phyloP scores from a whole-genome alignment of 37 sponge, comb jelly and placozoan species.

The Halisarca cf. caerulea region DNA sequence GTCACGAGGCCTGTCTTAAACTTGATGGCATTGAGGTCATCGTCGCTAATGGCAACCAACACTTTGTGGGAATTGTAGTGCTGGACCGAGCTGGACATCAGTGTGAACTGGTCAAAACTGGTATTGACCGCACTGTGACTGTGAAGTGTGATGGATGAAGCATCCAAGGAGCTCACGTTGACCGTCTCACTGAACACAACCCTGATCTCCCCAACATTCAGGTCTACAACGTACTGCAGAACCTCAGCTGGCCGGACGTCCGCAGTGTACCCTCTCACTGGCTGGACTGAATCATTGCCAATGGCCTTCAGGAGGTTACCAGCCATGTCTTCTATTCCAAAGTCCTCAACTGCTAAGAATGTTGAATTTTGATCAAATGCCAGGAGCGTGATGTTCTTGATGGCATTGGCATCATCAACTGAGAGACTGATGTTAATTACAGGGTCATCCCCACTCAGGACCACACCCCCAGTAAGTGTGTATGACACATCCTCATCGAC shows the following conservation, averaged over 20 bases:
- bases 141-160: constrained; percentile 42
- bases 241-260: constrained; percentile 60
- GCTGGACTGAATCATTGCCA: background rate
- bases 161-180: constrained; percentile 64
- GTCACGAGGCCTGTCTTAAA: constrained; percentile 48
- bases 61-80: constrained; percentile 52
- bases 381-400: constrained; percentile 72
- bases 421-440: constrained; percentile 50
- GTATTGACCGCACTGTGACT: constrained; percentile 27
- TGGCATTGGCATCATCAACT: constrained; percentile 54
- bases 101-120: background rate
- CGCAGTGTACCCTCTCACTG: constrained; percentile 33
- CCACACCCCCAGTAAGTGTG: constrained; percentile 65
- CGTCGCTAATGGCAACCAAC: constrained; percentile 22
- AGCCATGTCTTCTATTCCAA: constrained; percentile 69
- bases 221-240: constrained; percentile 54
- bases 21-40: constrained; percentile 79
- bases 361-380: constrained; percentile 59
- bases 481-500: constrained; percentile 21
- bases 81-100: constrained; percentile 40
- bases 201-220: constrained; percentile 64
- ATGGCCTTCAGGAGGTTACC: constrained; percentile 39
- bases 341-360: constrained; percentile 39
- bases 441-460: constrained; percentile 57
- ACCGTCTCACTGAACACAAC: constrained; percentile 84